Evolutionary conservation across 2,113 vertebrate species (phyloP).

Genomic region (Equus przewalskii): DNA sequence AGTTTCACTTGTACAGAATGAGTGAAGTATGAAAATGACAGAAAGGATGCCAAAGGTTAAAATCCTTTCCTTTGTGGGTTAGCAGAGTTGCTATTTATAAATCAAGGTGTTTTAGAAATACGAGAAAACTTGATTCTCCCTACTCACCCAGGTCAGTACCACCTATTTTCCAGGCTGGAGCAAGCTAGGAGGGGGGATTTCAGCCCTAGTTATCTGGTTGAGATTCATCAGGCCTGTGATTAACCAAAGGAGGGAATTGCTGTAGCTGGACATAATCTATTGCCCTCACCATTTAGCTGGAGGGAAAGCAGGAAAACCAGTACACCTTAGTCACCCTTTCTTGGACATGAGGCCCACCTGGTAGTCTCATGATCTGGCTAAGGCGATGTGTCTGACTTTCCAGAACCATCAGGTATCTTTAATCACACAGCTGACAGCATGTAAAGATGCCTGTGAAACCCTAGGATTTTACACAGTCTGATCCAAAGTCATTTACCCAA

Average conservation of each 20-base stretch:
- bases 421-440: not conserved
- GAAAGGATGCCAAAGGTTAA: not conserved
- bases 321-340: not conserved
- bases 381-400: not conserved
- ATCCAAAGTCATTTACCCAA: not conserved
- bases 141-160: too few species aligned
- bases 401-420: not conserved
- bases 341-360: accelerated
- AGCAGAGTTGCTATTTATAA: constrained; percentile 1
- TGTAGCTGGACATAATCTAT: too few species aligned
- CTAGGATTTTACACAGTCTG: not conserved
- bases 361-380: not conserved
- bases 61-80: not conserved
- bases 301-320: not conserved
- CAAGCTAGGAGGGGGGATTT: too few species aligned
- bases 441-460: not conserved
- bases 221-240: not conserved
- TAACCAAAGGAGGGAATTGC: too few species aligned
- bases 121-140: not conserved
- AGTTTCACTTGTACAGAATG: not conserved
- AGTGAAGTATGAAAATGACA: not conserved
- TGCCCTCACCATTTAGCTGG: not conserved
- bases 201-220: not conserved
- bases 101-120: not conserved
- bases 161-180: not conserved